Evolutionary conservation across 2,888 invertebrate species (phyloP).

Genomic region (Eurois occulta): DNA sequence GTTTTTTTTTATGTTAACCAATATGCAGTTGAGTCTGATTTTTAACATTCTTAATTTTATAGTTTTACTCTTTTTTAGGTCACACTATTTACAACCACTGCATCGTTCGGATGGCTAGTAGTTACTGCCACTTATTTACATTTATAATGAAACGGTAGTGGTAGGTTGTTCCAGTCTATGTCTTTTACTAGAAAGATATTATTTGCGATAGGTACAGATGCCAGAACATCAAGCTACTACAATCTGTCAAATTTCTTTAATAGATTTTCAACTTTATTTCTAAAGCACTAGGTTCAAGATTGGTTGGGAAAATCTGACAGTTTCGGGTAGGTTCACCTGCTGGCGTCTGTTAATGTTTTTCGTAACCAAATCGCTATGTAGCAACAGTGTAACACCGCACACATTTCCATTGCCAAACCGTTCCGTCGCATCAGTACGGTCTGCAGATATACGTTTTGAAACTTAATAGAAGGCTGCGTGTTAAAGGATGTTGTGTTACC

Average conservation of each 20-base stretch:
- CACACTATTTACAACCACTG: neutral
- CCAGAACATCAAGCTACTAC: too few species aligned
- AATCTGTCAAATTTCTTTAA: too few species aligned
- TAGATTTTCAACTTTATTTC: too few species aligned
- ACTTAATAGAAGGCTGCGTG: neutral
- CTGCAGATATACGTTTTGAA: constrained; percentile 34
- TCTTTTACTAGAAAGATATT: too few species aligned
- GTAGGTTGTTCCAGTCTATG: neutral
- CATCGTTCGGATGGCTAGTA: neutral
- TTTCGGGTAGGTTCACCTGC: too few species aligned
- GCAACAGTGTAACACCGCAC: neutral
- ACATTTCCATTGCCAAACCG: constrained; percentile 1
- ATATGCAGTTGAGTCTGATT: neutral
- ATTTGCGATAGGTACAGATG: too few species aligned
- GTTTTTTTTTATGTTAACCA: neutral
- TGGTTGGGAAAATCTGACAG: too few species aligned
- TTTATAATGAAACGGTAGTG: neutral
- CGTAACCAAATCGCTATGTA: neutral
- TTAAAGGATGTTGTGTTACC: neutral
- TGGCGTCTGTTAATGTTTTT: too few species aligned
- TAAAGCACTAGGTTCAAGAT: too few species aligned
- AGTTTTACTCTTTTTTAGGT: neutral
- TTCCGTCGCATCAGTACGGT: constrained; percentile 13
- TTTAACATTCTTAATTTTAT: neutral
- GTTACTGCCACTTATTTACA: neutral